These are phyloP conservation scores for Asbolus verrucosus DNA, from an alignment of 1,140 invertebrate species.

Conservation along the genomic window DNA sequence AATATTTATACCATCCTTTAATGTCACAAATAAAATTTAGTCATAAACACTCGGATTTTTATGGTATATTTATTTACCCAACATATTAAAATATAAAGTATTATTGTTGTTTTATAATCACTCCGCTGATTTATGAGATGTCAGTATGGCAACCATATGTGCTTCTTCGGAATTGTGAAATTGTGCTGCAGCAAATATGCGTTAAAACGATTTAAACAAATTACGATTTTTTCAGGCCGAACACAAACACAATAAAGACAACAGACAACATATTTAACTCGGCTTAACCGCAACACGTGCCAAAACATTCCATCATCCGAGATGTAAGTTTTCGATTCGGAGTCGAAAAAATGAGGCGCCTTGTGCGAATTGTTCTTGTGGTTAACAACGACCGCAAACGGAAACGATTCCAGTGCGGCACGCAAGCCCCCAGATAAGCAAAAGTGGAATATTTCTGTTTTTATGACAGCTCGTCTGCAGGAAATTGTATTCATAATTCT, in stretches of 20 bases:
- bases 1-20: conserved; percentile 44
- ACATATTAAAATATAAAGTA: conserved; percentile 44
- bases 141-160: conserved; percentile 40
- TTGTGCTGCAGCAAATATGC: conserved; percentile 24
- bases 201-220: conserved; percentile 27
- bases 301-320: conserved; percentile 18
- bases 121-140: conserved; percentile 36
- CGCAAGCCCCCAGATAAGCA: conserved; percentile 40
- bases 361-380: conserved; percentile 19
- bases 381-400: conserved; percentile 12
- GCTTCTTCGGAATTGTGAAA: conserved; percentile 39
- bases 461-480: conserved; percentile 46
- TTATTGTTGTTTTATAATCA: conserved; percentile 42
- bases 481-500: conserved; percentile 54
- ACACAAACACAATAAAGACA: conserved; percentile 25
- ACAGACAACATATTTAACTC: conserved; percentile 3
- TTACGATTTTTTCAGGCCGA: conserved; percentile 17
- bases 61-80: conserved; percentile 43
- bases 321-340: too few relatives aligned
- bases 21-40: conserved; percentile 40
- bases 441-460: conserved; percentile 37
- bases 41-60: conserved; percentile 43
- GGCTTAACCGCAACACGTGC: conserved; percentile 37
- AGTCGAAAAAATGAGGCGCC: neutral
- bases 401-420: conserved; percentile 22